Evolutionary conservation across 2,113 vertebrate genomes (phyloP).

Genomic region (Stercorarius parasiticus): DNA sequence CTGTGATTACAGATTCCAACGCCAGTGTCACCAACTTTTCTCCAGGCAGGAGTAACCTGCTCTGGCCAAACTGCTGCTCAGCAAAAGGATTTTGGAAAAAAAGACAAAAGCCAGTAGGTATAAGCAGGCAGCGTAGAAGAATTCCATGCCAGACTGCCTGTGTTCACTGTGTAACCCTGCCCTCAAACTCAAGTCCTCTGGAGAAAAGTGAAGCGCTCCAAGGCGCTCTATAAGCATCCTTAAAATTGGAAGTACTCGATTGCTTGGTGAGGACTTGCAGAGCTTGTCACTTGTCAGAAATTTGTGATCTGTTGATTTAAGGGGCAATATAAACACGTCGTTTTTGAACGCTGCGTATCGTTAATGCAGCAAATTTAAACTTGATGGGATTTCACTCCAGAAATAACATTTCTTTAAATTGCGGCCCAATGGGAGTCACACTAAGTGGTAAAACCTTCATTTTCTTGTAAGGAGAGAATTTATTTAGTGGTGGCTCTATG

Average conservation of each 20-base stretch:
- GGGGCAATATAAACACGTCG: not conserved
- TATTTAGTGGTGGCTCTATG: not conserved
- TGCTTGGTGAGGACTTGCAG: not conserved
- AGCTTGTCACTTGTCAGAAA: not conserved
- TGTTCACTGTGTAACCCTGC: not conserved
- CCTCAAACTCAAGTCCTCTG: not conserved
- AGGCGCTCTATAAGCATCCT: not conserved
- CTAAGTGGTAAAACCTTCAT: not conserved
- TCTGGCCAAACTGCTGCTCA: not conserved
- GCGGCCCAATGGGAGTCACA: not conserved
- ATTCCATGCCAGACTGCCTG: not conserved
- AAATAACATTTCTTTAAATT: not conserved
- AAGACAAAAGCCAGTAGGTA: fast-evolving
- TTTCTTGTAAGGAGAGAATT: not conserved
- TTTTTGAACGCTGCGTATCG: not conserved
- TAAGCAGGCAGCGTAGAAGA: not conserved
- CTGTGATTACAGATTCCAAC: not conserved
- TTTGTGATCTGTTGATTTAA: not conserved
- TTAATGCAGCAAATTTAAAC: not conserved
- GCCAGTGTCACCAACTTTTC: not conserved
- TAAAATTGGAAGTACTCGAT: not conserved
- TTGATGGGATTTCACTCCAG: not conserved
- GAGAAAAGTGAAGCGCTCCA: not conserved
- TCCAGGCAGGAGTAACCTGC: not conserved
- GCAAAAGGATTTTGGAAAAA: not conserved